Evolutionary conservation across 2,113 vertebrate genomes (phyloP).

Genomic region (Erinaceus europaeus): DNA sequence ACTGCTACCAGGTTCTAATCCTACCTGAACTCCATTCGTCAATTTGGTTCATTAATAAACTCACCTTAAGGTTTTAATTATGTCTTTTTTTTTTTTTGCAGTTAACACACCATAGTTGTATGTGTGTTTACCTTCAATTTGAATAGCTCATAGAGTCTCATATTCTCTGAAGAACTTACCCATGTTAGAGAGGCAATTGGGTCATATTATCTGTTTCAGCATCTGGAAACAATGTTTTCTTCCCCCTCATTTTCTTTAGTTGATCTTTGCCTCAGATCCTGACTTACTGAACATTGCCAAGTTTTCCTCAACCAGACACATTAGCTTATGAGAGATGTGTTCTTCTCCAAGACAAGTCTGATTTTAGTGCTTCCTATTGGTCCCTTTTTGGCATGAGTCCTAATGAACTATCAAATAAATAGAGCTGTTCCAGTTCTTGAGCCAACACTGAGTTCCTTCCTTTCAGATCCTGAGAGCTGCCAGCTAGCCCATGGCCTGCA

Average conservation of each 20-base stretch:
- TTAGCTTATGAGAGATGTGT: not conserved
- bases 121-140: not conserved
- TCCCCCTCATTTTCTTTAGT: not conserved
- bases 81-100: too few relatives aligned
- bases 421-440: not conserved
- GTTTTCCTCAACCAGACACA: not conserved
- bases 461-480: not conserved
- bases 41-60: too few relatives aligned
- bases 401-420: not conserved
- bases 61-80: too few relatives aligned
- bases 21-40: too few relatives aligned
- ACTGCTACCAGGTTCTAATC: too few relatives aligned
- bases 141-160: not conserved
- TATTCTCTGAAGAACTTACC: not conserved
- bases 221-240: not conserved
- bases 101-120: too few relatives aligned
- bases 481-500: not conserved
- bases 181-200: not conserved
- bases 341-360: not conserved
- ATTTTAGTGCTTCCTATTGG: slow-evolving; percentile 31
- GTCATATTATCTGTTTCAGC: not conserved
- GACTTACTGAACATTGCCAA: not conserved
- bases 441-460: not conserved
- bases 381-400: not conserved
- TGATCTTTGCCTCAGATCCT: not conserved